Evolutionary conservation across 53 echinoderm and acorn worm species (phyloP).

Genomic region (Arbacia lixula): DNA sequence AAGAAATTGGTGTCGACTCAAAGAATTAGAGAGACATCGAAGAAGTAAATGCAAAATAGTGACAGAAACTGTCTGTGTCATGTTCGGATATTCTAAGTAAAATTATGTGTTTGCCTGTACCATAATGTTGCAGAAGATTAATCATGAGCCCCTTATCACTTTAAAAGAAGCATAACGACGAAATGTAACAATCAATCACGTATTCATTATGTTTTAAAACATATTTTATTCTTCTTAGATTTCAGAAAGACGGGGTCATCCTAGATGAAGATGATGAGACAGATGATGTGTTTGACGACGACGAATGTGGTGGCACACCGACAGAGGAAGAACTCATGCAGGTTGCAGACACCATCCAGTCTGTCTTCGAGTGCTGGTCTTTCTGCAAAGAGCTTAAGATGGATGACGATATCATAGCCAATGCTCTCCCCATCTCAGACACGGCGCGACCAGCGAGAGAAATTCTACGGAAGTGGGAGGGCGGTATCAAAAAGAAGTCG

Average conservation of each 20-base stretch:
- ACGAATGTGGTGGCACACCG: background rate
- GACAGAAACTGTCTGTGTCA: too few species aligned
- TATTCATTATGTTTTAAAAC: too few species aligned
- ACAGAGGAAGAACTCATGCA: background rate
- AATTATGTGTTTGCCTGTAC: too few species aligned
- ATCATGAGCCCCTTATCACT: too few species aligned
- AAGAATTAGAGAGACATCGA: too few species aligned
- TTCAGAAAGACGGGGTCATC: slow-evolving; percentile 8
- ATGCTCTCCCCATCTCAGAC: background rate
- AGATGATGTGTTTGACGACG: background rate
- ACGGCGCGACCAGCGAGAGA: background rate
- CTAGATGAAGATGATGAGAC: background rate
- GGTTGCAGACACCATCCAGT: background rate
- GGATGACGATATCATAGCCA: background rate
- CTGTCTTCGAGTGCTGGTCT: background rate
- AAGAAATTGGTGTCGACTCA: too few species aligned
- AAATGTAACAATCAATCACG: too few species aligned
- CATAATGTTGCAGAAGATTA: too few species aligned
- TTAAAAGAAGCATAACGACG: too few species aligned
- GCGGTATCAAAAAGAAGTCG: background rate
- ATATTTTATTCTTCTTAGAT: background rate
- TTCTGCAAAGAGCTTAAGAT: background rate
- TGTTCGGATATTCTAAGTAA: too few species aligned
- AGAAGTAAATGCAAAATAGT: too few species aligned
- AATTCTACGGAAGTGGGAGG: background rate